Evolutionary conservation across 2,797 vertebrate genomes (phyloP).

Genomic region (Momotus momota): DNA sequence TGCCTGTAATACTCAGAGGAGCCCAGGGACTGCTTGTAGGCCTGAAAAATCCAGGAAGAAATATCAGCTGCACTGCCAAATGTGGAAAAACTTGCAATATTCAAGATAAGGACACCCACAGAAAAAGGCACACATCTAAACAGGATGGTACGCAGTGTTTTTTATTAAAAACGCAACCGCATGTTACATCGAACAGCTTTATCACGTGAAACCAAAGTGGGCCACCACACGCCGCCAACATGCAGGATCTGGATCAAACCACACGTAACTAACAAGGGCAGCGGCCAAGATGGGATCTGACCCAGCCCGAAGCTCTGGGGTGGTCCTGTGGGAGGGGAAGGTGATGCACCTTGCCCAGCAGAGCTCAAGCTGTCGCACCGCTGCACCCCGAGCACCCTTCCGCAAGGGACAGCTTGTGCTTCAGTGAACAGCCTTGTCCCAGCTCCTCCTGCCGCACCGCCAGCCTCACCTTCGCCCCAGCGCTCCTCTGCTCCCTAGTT

Average conservation of each 20-base stretch:
- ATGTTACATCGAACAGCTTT: neutral
- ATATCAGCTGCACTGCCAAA: neutral
- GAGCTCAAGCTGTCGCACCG: neutral
- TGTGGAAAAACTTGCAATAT: neutral
- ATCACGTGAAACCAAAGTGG: neutral
- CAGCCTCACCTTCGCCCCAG: neutral
- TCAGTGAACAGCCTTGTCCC: fast-evolving
- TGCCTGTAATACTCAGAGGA: neutral
- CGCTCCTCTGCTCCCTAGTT: neutral
- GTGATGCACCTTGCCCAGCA: neutral
- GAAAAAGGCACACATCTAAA: neutral
- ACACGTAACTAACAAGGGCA: neutral
- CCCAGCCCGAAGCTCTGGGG: fast-evolving
- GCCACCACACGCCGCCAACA: neutral
- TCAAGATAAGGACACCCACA: neutral
- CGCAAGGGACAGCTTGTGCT: neutral
- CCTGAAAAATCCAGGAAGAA: neutral
- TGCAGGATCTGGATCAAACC: neutral
- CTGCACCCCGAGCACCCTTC: neutral
- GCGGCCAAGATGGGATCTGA: neutral
- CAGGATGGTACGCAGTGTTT: neutral
- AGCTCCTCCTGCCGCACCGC: neutral
- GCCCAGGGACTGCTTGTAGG: neutral
- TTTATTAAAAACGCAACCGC: neutral
- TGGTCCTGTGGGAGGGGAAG: neutral